Evolutionary conservation across 2,888 invertebrate species (phyloP), one percentile per base, ranked within the genome.

Genomic region (Patella pellucida): DNA sequence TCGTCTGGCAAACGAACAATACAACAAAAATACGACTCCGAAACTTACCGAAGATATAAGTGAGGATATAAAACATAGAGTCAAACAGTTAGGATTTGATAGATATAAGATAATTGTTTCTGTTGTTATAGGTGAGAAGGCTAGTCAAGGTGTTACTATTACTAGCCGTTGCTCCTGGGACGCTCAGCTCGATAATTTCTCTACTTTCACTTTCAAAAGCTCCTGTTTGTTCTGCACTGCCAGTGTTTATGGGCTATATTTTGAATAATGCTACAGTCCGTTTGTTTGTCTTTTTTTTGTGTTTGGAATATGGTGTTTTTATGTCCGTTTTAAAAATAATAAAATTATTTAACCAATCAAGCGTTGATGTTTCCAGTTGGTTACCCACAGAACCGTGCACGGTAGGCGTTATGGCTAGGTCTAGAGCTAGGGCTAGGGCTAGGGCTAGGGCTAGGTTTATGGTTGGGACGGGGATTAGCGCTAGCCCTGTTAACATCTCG

Each of bases 51-150:
- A 83, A 76, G 72, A 82, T 15, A 73, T 88, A 11, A 81, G 81
- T 23, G 86, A 86, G 52, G 87, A 86, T 67, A 84, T 87, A n/a
- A 87, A 86, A 73, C 83, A 85, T 11, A 80, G 78, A 69, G 85
- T 87, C 16, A 87, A 86, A 76, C 51, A 68, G 19, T 73, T 86
- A 54, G 79, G 82, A 19, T 86, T 82, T 75, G 86, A 86, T 72
- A 79, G 88, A 19, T 87, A 87, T 77, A 87, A 86, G 76, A 78
- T 88, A 15, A 77, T 88, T 5, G 79, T 81, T 68, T 72, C 77
- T 14, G 81, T 87, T 4, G 71, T 79, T 12, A 80, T 88, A 16
- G 85, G 85, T 4, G 84, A 86, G 76, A 83, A 79, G 71, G 81
- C 72, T 68, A 83, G 82, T 7, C 87, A 87, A 69, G 82, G 81